phyloP scores from a whole-genome alignment of 1,140 invertebrate genomes.

The Tetraneura akinire region DNA sequence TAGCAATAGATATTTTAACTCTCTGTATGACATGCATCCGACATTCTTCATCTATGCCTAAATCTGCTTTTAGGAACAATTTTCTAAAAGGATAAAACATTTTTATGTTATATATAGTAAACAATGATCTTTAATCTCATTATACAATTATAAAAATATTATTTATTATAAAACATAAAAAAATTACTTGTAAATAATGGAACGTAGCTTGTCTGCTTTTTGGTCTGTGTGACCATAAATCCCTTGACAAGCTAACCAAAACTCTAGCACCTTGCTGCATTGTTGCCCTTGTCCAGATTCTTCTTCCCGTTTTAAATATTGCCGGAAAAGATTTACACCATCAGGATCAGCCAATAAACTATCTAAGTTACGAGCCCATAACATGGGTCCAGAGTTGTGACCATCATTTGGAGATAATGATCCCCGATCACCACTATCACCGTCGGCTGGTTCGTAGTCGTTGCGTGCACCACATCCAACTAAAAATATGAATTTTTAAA shows the following conservation, averaged over 20 bases:
- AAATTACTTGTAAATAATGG: conserved; percentile 77
- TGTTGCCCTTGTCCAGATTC: conserved; percentile 56
- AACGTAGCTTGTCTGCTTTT: conserved; percentile 72
- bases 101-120: background rate
- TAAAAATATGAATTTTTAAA: background rate
- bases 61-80: conserved; percentile 79
- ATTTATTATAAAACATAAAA: conserved; percentile 25
- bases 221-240: conserved; percentile 77
- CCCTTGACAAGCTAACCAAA: conserved; percentile 90
- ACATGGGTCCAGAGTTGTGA: conserved; percentile 32
- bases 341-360: conserved; percentile 80
- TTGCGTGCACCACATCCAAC: conserved; percentile 35
- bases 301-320: conserved; percentile 76
- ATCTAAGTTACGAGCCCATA: conserved; percentile 80
- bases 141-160: background rate
- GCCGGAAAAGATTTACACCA: conserved; percentile 81
- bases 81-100: conserved; percentile 60
- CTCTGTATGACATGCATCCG: conserved; percentile 68
- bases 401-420: conserved; percentile 44
- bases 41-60: conserved; percentile 79
- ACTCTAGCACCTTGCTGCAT: conserved; percentile 77
- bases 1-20: conserved; percentile 64
- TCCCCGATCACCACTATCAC: conserved; percentile 35
- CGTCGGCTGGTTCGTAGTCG: conserved; percentile 45
- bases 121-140: too few relatives aligned